Conservation (phyloP, 2,888 invertebrate species). For the Microchrysa polita region DNA sequence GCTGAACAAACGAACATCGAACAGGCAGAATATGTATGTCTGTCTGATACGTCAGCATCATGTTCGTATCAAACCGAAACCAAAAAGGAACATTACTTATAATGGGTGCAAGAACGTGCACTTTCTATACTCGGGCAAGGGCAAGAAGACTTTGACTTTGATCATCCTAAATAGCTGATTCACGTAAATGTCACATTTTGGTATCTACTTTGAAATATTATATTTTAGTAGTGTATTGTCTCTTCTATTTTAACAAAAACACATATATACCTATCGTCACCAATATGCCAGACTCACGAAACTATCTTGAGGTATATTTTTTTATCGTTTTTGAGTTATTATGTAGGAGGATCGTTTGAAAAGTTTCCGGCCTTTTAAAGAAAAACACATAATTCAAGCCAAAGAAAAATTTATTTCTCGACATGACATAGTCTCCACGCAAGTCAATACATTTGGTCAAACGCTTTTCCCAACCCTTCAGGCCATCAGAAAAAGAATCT, state of each 20-base stretch:
- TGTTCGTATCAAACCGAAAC: neutral
- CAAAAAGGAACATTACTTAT: conserved; percentile 10
- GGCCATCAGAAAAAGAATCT: no score
- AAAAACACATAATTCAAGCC: no score
- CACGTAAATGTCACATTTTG: conserved; percentile 23
- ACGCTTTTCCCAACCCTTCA: no score
- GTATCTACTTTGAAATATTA: conserved; percentile 4
- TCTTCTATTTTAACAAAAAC: conserved; percentile 9
- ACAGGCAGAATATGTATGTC: neutral
- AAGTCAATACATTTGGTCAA: no score
- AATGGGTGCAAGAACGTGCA: conserved; percentile 26
- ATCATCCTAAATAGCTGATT: conserved; percentile 28
- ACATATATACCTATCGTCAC: no score
- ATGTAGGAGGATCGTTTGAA: no score
- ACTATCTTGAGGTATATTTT: no score
- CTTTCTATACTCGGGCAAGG: neutral
- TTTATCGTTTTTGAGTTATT: no score
- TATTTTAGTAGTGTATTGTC: neutral
- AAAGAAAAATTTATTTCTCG: no score
- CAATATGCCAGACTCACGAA: no score
- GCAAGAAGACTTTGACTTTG: conserved; percentile 14
- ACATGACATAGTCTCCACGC: no score
- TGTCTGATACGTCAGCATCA: neutral
- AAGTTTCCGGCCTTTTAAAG: no score
- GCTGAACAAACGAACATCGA: neutral